Evolutionary conservation across 1,140 invertebrate species (phyloP).

Genomic region (Bombus confusus): DNA sequence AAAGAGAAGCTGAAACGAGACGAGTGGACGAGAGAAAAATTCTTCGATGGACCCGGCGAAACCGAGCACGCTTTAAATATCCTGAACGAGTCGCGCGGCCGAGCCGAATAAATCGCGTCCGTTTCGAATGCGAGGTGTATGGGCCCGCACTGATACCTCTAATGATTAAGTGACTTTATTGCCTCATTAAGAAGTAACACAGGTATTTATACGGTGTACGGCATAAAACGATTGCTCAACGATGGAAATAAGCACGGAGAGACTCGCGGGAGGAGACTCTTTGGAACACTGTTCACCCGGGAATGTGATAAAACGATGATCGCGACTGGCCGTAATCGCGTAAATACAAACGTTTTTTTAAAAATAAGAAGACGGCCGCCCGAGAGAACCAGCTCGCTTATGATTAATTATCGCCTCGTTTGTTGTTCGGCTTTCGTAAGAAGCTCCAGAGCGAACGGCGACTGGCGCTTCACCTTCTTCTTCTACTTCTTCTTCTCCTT

Average conservation of each 20-base stretch:
- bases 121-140: not conserved
- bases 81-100: not conserved
- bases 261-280: not conserved
- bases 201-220: slow-evolving; percentile 34
- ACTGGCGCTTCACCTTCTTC: not conserved
- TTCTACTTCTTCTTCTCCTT: not conserved
- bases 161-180: slow-evolving; percentile 58
- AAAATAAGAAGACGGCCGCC: not conserved
- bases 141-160: slow-evolving; percentile 34
- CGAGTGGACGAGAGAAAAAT: not conserved
- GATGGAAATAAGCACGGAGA: slow-evolving; percentile 13
- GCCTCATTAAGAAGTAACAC: slow-evolving; percentile 51
- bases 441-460: not conserved
- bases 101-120: slow-evolving; percentile 25
- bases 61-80: slow-evolving; percentile 18
- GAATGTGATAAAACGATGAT: slow-evolving; percentile 45
- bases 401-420: slow-evolving; percentile 46
- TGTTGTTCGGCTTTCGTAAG: slow-evolving; percentile 35
- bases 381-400: not conserved
- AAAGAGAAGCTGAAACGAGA: not conserved
- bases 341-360: slow-evolving; percentile 1
- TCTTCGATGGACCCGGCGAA: not conserved
- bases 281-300: slow-evolving; percentile 1
- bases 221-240: slow-evolving; percentile 30
- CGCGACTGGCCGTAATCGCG: slow-evolving; percentile 10